phyloP scores from a whole-genome alignment of 2,113 vertebrate genomes.

The Callithrix jacchus region DNA sequence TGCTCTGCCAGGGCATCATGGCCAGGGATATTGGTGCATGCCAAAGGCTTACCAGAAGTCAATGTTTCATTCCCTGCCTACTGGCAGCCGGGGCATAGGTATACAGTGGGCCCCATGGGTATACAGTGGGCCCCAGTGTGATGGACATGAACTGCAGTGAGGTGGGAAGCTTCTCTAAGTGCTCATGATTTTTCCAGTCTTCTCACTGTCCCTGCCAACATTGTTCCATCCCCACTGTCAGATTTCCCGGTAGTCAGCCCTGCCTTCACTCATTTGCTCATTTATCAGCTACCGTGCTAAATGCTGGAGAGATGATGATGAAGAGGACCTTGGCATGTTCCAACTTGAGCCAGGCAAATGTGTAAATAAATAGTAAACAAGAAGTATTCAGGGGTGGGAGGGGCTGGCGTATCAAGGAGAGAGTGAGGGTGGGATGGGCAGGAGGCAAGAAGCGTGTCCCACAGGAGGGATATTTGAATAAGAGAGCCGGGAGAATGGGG shows the following conservation, averaged over 20 bases:
- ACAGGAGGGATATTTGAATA: background rate
- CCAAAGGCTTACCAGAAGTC: background rate
- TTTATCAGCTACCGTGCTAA: background rate
- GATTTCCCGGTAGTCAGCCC: background rate
- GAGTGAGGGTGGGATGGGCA: background rate
- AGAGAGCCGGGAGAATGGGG: background rate
- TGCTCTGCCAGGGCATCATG: background rate
- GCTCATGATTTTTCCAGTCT: background rate
- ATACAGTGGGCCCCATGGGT: background rate
- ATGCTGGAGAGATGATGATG: background rate
- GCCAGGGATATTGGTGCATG: background rate
- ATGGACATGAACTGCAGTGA: background rate
- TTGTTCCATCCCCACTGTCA: background rate
- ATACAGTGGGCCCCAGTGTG: background rate
- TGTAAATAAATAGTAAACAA: background rate
- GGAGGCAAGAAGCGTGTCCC: background rate
- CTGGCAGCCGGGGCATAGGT: background rate
- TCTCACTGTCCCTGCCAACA: background rate
- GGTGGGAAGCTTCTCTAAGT: background rate
- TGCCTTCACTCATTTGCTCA: background rate
- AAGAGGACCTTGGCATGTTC: background rate
- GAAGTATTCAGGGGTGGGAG: background rate
- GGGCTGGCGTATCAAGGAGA: background rate
- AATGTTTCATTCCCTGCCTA: background rate
- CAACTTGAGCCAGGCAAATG: background rate